Base-by-base conservation (phyloP, 2,113 vertebrate genomes). In the Tichodroma muraria region DNA sequence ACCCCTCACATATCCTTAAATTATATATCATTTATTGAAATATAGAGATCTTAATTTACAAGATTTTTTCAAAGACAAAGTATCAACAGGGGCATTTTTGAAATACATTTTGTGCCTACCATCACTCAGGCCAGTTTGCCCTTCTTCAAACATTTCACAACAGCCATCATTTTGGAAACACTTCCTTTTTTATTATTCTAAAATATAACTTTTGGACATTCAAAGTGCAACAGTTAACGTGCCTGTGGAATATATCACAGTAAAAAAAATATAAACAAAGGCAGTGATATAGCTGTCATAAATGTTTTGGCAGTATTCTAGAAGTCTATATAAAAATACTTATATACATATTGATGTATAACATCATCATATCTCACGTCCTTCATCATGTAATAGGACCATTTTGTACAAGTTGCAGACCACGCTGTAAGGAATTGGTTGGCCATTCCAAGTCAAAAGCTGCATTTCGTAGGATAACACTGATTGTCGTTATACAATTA, bases 201-300 rank as follows among this genome's bases (percentile, higher is more conserved):
- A 98, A 98, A 98, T 98, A 98, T 98, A 98, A 97, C 94, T 98
- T 98, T 97, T 96, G 98, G 97, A 98, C 98, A 98, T 98, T 98
- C 98, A 98, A 98, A 99, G 99, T 99, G 99, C 99, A 99, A 99
- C 98, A 99, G 98, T 98, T 98, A 97, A 98, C 97, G 97, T 98
- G 98, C 98, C 98, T 98, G 97, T 98, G 97, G 98, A 98, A 97
- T 97, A 98, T 97, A 98, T 99, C 99, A 99, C 98, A 99, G 98
- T 99, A 94, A 98, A 98, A 98, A 98, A 95, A 95, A 89, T 97
- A 98, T 97, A 98, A 98, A 98, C 97, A 98, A 98, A 98, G 99
- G 99, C 99, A 99, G 98, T 99, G 99, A 98, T 97, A 98, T 98
- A 98, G 99, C 99, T 99, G 97, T 98, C 97, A 98, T 98, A 98